Evolutionary conservation across 1,140 invertebrate genomes (phyloP), one percentile per base, ranked within the genome.

Genomic region (Micrasema minimum): DNA sequence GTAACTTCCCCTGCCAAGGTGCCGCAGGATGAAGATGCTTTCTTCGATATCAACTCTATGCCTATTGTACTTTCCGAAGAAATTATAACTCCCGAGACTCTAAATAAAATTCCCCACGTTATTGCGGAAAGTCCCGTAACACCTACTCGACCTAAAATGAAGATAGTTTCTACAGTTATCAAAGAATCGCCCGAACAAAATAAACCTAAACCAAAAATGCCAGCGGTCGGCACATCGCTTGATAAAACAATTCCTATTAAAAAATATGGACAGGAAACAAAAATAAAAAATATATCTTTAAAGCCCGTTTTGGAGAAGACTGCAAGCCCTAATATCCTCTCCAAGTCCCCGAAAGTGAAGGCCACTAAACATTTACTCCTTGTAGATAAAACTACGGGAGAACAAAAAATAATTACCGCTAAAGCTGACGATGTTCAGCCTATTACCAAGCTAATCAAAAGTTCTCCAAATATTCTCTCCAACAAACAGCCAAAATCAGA

Each of bases 21-120:
- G 9, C 14, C 31, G 11, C 53, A 83, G 1, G 85, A 87, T 53
- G 89, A 90, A n/a, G 69, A 72, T 23, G 82, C 87, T 75, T 83
- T 90, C 18, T 87, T 91, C 64, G 90, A 91, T 76, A 91, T 91
- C 22, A 89, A 89, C 78, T 90, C 89, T 16, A 91, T 91, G 87
- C 90, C 90, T 1, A 89, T 92, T 68, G 88, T 91, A 1, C 77
- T 91, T 10, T 88, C 88, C 11, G 89, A 92, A 71, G 88, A 91
- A 75, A 83, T 90, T 38, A 78, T 91, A 48, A 81, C 82, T 16
- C 38, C 67, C 18, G 67, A 69, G 18, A 55, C 38, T 57, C 12
- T 68, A 9, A 26, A 65, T 26, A 65, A 65, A 51, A 48, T 66
- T 0, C 43, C 65, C 7, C 37, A 12, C 3, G 65, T 38, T 6